Conservation (phyloP, 2,888 invertebrate species). For the Cepaea hortensis region DNA sequence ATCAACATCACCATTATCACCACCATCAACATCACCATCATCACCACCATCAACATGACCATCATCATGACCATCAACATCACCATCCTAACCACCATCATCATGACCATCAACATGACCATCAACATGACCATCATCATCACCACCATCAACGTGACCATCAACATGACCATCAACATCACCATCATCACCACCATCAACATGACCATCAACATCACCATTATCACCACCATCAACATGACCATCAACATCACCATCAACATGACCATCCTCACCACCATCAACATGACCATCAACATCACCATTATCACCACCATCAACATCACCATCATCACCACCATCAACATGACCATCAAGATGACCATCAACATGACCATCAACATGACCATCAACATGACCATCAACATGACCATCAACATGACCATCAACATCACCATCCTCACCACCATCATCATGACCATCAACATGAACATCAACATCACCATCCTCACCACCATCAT, state of each 20-base stretch:
- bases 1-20: constrained; percentile 38
- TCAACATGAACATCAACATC: too few relatives aligned
- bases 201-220: neutral
- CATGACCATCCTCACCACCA: too few relatives aligned
- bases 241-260: neutral
- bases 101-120: neutral
- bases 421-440: too few relatives aligned
- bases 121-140: neutral
- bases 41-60: constrained; percentile 13
- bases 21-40: constrained; percentile 39
- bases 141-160: neutral
- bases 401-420: too few relatives aligned
- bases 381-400: too few relatives aligned
- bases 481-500: too few relatives aligned
- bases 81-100: constrained; percentile 33
- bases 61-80: constrained; percentile 36
- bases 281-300: too few relatives aligned
- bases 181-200: neutral
- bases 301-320: too few relatives aligned
- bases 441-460: too few relatives aligned
- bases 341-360: too few relatives aligned
- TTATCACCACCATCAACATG: neutral
- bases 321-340: too few relatives aligned
- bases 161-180: neutral
- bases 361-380: too few relatives aligned